Evolutionary conservation across 2,888 invertebrate species (phyloP), one percentile per base, ranked within the genome.

Genomic region (Epistrophe eligans): DNA sequence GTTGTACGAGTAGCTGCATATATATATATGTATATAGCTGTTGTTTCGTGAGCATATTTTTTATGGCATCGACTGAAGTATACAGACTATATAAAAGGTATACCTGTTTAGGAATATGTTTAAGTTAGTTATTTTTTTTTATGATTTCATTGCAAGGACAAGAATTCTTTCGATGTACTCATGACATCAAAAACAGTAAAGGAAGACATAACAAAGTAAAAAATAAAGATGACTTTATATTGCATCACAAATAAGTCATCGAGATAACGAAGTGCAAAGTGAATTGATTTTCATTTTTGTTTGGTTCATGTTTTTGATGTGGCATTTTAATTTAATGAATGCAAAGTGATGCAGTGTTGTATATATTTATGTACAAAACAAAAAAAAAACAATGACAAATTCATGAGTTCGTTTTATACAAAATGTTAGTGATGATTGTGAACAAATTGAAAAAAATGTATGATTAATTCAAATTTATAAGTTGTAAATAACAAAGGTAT

Each of bases 231-330:
- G 70, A 28, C 57, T 64, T 60, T 35, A 57, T 57, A 60, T 50
- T 73, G 72, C 60, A 45, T 66, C 72, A 60, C 81, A 81, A 77
- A 77, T 55, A 35, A 57, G 60, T 40, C 4, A 19, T 60, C 3
- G 57, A 82, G 73, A 77, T 77, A 85, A 82, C 77, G 57, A 77
- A 77, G 81, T 82, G 81, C 82, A 77, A 77, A 85, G 73, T 77
- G 77, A 82, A 82, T 82, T 73, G 67, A 58, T 73, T 67, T 48
- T 73, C 35, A 52, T 67, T 71, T 24, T 50, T 48, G n/a, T 55
- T 52, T 43, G 9, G 15, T 62, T 6, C 5, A 5, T 52, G 40
- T 40, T 74, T 48, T 19, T 70, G 48, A 38, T 62, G 24, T 43
- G 50, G 38, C 48, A 57, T 24, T 66, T 77, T 57, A 40, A 8